Percentiles rank a stretch among this genome's conserved stretches.
Conservation (phyloP, 2,888 invertebrate genomes). For the Acleris emargana region DNA sequence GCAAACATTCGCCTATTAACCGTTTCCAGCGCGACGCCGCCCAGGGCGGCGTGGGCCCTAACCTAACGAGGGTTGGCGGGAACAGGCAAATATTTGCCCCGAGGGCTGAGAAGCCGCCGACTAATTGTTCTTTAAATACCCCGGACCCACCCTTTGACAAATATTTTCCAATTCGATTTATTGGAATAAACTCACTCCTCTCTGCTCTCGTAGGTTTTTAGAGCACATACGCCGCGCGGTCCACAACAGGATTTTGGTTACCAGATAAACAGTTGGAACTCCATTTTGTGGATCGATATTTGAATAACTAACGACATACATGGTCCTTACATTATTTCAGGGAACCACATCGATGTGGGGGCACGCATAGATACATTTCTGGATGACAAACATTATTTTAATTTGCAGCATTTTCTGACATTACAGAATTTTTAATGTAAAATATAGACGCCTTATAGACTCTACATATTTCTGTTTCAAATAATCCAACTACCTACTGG, state of each 20-base stretch:
- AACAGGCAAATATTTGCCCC: constrained; percentile 79
- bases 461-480: background rate
- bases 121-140: constrained; percentile 83
- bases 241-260: constrained; percentile 56
- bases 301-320: constrained; percentile 27
- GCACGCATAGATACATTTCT: no score
- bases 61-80: constrained; percentile 79
- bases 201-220: constrained; percentile 52
- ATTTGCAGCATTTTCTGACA: background rate
- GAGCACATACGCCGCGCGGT: constrained; percentile 45
- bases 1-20: constrained; percentile 76
- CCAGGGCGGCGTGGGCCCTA: constrained; percentile 69
- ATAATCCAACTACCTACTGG: constrained; percentile 2
- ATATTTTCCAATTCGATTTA: constrained; percentile 78
- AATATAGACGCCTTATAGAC: no score
- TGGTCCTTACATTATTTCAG: constrained; percentile 9
- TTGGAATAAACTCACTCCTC: constrained; percentile 64
- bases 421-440: no score
- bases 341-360: background rate
- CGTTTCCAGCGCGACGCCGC: constrained; percentile 64
- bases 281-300: constrained; percentile 33
- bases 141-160: constrained; percentile 73
- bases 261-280: constrained; percentile 54
- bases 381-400: no score
- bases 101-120: constrained; percentile 77